These are phyloP conservation scores for Macrobrachium rosenbergii DNA, from an alignment of 1,140 invertebrate species.

Conservation along the genomic window DNA sequence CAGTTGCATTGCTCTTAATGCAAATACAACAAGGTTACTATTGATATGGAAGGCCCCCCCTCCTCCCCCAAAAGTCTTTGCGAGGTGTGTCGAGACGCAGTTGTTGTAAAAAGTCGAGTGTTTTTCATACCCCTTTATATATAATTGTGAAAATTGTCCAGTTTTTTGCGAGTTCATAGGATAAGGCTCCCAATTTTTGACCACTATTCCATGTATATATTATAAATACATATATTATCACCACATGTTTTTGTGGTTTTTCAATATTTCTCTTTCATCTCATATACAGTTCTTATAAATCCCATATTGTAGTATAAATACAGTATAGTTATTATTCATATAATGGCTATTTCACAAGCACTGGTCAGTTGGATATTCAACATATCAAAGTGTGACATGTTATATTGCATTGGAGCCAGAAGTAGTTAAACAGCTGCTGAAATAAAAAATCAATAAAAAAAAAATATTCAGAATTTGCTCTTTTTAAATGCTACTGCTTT, in stretches of 20 bases:
- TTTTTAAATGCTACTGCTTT: too few relatives aligned
- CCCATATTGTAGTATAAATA: conserved; percentile 37
- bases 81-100: neutral
- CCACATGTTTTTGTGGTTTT: conserved; percentile 49
- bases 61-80: too few relatives aligned
- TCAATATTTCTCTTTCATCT: conserved; percentile 50
- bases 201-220: conserved; percentile 41
- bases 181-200: conserved; percentile 60
- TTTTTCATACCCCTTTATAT: conserved; percentile 59
- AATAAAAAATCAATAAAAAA: too few relatives aligned
- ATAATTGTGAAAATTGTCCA: conserved; percentile 62
- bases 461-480: too few relatives aligned
- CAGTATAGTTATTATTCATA: conserved; percentile 54
- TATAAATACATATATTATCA: conserved; percentile 36
- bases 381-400: conserved; percentile 42
- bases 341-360: conserved; percentile 44
- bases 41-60: conserved; percentile 31
- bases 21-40: conserved; percentile 4
- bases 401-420: too few relatives aligned
- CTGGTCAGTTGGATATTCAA: conserved; percentile 53
- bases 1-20: neutral
- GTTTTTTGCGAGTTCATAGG: conserved; percentile 55
- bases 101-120: conserved; percentile 25
- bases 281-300: conserved; percentile 44
- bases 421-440: too few relatives aligned